Evolutionary conservation across 2,797 vertebrate genomes (phyloP).

Genomic region (Gymnothorax reevesii): DNA sequence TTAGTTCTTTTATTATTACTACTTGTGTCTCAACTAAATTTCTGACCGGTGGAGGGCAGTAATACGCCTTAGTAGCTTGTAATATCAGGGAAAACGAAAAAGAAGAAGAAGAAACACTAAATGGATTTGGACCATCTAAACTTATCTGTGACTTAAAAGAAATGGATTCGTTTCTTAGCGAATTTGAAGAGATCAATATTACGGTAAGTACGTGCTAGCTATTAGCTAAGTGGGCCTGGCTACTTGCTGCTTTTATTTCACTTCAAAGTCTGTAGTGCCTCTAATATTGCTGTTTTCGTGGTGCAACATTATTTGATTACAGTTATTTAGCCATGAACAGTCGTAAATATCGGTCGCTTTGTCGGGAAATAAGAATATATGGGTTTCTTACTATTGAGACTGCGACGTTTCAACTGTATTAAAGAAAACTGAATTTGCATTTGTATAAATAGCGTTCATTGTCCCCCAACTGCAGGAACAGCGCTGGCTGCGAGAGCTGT

Average conservation of each 20-base stretch:
- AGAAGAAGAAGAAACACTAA: no score
- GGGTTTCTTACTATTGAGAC: not conserved
- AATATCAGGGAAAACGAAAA: no score
- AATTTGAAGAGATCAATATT: conserved; percentile 14
- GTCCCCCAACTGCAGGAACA: conserved; percentile 60
- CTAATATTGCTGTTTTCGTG: not conserved
- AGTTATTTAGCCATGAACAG: not conserved
- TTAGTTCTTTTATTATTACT: no score
- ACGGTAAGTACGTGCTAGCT: conserved; percentile 15
- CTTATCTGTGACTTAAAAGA: not conserved
- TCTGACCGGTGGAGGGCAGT: no score
- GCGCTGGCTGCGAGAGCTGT: conserved; percentile 67
- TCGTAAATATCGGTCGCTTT: not conserved
- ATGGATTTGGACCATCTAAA: not conserved
- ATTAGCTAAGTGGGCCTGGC: not conserved
- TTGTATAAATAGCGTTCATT: not conserved
- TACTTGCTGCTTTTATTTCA: not conserved
- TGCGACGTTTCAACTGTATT: not conserved
- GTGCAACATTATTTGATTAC: not conserved
- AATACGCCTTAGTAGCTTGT: no score
- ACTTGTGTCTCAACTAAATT: no score
- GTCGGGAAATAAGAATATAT: conserved; percentile 5
- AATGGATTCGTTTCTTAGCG: conserved; percentile 33
- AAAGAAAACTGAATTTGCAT: not conserved
- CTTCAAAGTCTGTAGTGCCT: no score